Evolutionary conservation across 2,113 vertebrate species (phyloP), one percentile per base, ranked within the genome.

Genomic region (Labeo rohita): DNA sequence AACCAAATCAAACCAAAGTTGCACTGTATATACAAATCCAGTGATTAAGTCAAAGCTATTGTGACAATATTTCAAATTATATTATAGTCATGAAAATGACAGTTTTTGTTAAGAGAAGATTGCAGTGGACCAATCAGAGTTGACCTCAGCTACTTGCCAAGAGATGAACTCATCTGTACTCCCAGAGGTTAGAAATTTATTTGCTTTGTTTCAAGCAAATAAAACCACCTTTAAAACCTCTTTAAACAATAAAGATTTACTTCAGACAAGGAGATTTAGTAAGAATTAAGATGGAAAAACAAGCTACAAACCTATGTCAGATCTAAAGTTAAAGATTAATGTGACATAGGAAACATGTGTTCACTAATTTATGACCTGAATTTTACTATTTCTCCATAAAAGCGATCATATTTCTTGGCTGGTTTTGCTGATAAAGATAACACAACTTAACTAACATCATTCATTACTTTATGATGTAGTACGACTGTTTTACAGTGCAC

Each of bases 61-160:
- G 79, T 88, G 49, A 84, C 47, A 52, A 88, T 87, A 89, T 84
- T 89, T 85, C n/a, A 79, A 39, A 39, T 36, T 66, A 66, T 50
- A 39, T 36, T 85, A 56, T 90, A 83, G 87, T 87, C 84, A 84
- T 91, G 87, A 90, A 49, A 88, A 92, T 93, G 85, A 92, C 91
- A 39, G 2, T 39, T 39, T 39, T 39, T 4, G 90, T 88, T 84
- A 86, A 87, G 89, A 63, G 84, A 88, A 86, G 79, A 89, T 90
- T 90, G 83, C 21, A 28, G 11, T 87, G 82, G 85, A 85, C 86
- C 87, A 91, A 85, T 87, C 75, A 59, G 65, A 21, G 68, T 83
- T 89, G 82, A 90, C 89, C 88, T 91, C 89, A 91, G 85, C 75
- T 87, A 90, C 89, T 92, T 90, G 87, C 90, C 90, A 86, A 91